Base-by-base conservation (phyloP, 1,140 invertebrate genomes). In the Conopomorpha cramerella region DNA sequence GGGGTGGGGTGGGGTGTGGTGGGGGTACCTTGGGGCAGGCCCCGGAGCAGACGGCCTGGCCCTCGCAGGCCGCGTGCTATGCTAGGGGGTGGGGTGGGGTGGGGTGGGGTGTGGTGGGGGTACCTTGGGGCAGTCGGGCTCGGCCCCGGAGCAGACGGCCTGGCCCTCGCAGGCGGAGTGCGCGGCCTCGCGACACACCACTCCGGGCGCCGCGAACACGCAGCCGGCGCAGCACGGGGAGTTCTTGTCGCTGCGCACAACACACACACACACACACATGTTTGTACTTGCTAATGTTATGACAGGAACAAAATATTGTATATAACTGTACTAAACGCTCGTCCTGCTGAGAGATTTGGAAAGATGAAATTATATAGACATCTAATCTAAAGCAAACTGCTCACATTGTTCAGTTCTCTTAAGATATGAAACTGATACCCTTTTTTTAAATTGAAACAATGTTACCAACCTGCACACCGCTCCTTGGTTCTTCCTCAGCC, bases 181-280 rank as follows among this genome's bases (percentile, higher is more conserved):
- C 55, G 93, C 90, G 0, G 90, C 91, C 47, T 93, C 90, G 12
- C 92, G 83, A 57, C 95, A 97, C 55, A 93, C 91, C 4, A 88
- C 81, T 0, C 87, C 88, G 4, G 81, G 78, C 39, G 84, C 80
- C 82, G 95, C 92, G 51, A 87, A 93, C 49, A 90, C 85, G 55
- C 95, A 97, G 46, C 88, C 86, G 63, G 90, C 86, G 55, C 95
- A 98, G 62, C 95, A 98, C 0, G 91, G 92, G 0, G 93, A 94
- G 67, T 98, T 97, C 60, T 93, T 93, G 67, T 97, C 95, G 64
- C 92, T 92, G 59, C 37, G n/a, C n/a, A n/a, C n/a, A n/a, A n/a
- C n/a, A n/a, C 26, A 27, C 10, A 27, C 12, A 12, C 14, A 14
- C 2, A 30, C 4, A 37, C 8, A 27, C 15, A 37, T 15, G 11